Percentiles rank a stretch among this genome's conserved stretches.
These are phyloP conservation scores for Pelvicachromis taeniatus DNA, from an alignment of 2,113 vertebrate genomes.

Conservation along the genomic window DNA sequence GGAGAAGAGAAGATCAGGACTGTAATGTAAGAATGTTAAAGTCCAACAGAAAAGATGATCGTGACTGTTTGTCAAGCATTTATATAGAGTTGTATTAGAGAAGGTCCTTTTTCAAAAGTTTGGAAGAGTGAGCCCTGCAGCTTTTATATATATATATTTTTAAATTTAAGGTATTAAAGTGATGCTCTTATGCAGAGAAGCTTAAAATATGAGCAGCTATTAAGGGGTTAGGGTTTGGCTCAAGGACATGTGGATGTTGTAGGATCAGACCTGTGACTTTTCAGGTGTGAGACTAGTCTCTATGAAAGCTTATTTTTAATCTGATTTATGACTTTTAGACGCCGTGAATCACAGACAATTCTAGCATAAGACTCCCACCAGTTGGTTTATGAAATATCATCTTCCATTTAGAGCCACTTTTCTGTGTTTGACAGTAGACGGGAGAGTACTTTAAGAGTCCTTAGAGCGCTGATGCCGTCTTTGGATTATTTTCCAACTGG, in stretches of 20 bases:
- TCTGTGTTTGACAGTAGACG: neutral
- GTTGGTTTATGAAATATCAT: neutral
- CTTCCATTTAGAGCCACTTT: neutral
- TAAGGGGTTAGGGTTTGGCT: neutral
- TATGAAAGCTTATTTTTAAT: neutral
- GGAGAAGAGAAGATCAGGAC: neutral
- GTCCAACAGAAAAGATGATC: neutral
- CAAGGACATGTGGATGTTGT: neutral
- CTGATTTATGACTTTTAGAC: neutral
- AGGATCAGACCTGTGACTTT: conserved; percentile 37
- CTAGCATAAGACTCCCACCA: neutral
- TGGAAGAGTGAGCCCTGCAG: neutral
- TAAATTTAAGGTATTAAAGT: neutral
- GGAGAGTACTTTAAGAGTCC: neutral
- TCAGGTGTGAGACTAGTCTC: neutral
- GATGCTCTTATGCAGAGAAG: neutral
- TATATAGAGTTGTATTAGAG: neutral
- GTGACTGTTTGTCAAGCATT: neutral
- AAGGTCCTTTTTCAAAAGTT: neutral
- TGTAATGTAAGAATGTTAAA: neutral
- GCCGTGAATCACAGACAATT: neutral
- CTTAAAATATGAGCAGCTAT: neutral
- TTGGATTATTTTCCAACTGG: neutral
- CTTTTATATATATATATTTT: neutral
- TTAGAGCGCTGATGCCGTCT: neutral